A percentile compares a stretch with the other conserved stretches of the same genome.
Conservation (phyloP, 2,113 vertebrate species). For the Xiphophorus hellerii region DNA sequence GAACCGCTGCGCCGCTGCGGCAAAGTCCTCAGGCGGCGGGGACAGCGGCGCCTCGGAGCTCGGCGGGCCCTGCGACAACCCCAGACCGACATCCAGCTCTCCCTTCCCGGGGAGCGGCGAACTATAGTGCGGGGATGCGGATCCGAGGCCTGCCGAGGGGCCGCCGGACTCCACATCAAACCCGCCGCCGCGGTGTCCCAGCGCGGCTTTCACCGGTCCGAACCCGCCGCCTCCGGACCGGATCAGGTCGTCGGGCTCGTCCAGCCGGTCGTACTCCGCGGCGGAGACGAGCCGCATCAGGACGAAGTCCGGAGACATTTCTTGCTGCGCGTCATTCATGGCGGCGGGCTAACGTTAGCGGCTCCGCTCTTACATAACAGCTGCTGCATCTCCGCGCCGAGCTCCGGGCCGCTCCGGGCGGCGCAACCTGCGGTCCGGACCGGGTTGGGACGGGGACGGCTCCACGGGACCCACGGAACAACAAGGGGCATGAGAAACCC, state of each 20-base stretch:
- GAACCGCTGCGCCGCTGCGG: constrained; percentile 58
- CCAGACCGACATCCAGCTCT: constrained; percentile 63
- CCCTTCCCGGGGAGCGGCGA: constrained; percentile 68
- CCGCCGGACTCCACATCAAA: constrained; percentile 60
- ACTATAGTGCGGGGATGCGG: constrained; percentile 61
- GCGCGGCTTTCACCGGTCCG: constrained; percentile 59
- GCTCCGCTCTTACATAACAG: constrained; percentile 71
- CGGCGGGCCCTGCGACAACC: constrained; percentile 51
- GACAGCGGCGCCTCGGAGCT: constrained; percentile 60
- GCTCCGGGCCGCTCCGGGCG: constrained; percentile 28
- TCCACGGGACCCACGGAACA: constrained; percentile 25
- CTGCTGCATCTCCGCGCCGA: constrained; percentile 35
- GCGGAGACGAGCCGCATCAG: constrained; percentile 79
- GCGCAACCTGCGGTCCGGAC: constrained; percentile 39
- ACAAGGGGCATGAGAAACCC: constrained; percentile 29
- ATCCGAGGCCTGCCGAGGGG: constrained; percentile 63
- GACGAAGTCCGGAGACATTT: constrained; percentile 79
- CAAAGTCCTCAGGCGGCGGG: constrained; percentile 71
- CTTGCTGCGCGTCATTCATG: constrained; percentile 77
- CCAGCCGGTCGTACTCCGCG: constrained; percentile 75
- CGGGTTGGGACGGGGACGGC: constrained; percentile 30
- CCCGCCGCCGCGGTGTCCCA: constrained; percentile 56
- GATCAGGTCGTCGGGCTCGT: constrained; percentile 63
- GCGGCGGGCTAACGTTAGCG: constrained; percentile 56
- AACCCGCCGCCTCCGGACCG: constrained; percentile 60